Conservation (phyloP, 2,888 invertebrate genomes). For the Pyrocoelia pectoralis region DNA sequence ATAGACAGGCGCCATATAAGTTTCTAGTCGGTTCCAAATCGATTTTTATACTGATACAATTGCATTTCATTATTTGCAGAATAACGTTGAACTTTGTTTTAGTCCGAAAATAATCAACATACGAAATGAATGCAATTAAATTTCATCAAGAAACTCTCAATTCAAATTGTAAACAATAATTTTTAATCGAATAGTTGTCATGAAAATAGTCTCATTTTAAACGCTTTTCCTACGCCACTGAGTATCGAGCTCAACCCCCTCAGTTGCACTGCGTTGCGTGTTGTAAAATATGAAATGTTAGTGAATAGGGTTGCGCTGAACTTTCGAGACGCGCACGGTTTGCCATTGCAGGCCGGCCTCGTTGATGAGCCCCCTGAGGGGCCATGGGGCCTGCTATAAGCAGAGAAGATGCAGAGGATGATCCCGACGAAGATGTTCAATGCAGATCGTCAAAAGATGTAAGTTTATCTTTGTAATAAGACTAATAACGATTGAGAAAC, state of each 20-base stretch:
- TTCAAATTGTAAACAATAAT: too few relatives aligned
- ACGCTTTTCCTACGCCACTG: constrained; percentile 12
- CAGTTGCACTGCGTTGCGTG: background rate
- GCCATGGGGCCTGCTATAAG: constrained; percentile 67
- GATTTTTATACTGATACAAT: too few relatives aligned
- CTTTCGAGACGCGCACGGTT: constrained; percentile 33
- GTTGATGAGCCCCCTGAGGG: constrained; percentile 63
- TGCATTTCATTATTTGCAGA: too few relatives aligned
- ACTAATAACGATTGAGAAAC: constrained; percentile 1
- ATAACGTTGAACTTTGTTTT: too few relatives aligned
- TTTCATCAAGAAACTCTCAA: too few relatives aligned
- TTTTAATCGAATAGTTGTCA: too few relatives aligned
- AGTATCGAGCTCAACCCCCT: constrained; percentile 11
- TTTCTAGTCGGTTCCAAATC: too few relatives aligned
- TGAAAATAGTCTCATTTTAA: too few relatives aligned
- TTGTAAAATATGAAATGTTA: constrained; percentile 21
- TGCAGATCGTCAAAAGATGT: constrained; percentile 65
- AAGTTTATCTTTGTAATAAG: constrained; percentile 46
- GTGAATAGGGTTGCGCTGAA: constrained; percentile 26
- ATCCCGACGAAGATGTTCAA: constrained; percentile 64
- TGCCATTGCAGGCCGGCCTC: constrained; percentile 60
- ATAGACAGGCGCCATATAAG: too few relatives aligned
- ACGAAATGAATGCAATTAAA: too few relatives aligned
- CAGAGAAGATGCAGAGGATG: constrained; percentile 63
- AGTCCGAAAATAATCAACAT: too few relatives aligned